A percentile compares a stretch with the other conserved stretches of the same genome.
Evolutionary conservation across 2,797 vertebrate species (phyloP).

Genomic region (Rhabdomys pumilio): DNA sequence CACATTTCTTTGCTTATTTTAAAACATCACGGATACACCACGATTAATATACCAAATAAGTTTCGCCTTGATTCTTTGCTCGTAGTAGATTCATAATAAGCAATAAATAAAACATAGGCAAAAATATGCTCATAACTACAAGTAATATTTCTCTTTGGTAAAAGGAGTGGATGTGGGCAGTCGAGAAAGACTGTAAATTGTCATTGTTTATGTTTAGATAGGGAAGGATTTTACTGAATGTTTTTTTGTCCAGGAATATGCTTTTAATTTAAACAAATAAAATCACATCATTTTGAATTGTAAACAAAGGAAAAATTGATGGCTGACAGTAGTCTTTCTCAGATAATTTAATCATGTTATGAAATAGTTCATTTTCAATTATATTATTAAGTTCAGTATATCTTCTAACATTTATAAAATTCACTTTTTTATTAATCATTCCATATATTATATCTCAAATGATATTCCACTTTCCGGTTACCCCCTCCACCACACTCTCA

Average conservation of each 20-base stretch:
- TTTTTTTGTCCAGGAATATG: not conserved
- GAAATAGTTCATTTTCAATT: not conserved
- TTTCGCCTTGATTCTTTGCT: not conserved
- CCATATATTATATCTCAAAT: too few relatives aligned
- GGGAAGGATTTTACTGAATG: not conserved
- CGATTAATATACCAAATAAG: not conserved
- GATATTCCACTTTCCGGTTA: too few relatives aligned
- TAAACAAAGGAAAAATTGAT: not conserved
- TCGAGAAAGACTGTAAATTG: not conserved
- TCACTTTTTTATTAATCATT: not conserved
- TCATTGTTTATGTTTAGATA: not conserved
- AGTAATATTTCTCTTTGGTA: not conserved
- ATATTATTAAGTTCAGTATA: not conserved
- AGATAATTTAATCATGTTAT: not conserved
- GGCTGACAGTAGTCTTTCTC: not conserved
- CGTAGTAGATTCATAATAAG: not conserved
- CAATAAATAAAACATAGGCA: not conserved
- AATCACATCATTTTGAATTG: not conserved
- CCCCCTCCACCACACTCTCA: too few relatives aligned
- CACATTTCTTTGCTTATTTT: not conserved
- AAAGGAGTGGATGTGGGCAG: rapidly evolving
- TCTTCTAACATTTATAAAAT: not conserved
- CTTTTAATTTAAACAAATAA: conserved; percentile 10
- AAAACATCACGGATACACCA: too few relatives aligned
- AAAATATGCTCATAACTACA: not conserved